These are phyloP conservation scores for Anaspis maculata DNA, from an alignment of 2,888 invertebrate species.

Conservation along the genomic window DNA sequence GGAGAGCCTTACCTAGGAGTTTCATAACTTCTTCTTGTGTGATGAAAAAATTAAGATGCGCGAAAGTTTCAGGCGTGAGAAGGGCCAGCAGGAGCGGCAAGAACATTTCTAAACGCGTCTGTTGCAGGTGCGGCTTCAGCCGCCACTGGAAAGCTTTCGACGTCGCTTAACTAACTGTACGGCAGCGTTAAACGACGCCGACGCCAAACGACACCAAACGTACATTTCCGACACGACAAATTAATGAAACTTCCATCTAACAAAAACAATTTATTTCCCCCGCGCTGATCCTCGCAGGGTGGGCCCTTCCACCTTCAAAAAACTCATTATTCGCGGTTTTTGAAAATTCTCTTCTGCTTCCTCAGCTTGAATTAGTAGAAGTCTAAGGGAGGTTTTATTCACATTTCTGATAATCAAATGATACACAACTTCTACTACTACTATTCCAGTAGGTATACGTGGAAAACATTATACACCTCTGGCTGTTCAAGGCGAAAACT, in stretches of 20 bases:
- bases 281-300: too few relatives aligned
- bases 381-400: too few relatives aligned
- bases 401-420: too few relatives aligned
- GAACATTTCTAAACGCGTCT: constrained; percentile 15
- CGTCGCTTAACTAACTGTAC: constrained; percentile 16
- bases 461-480: too few relatives aligned
- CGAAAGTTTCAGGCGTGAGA: constrained; percentile 43
- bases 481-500: too few relatives aligned
- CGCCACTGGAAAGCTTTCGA: constrained; percentile 29
- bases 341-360: too few relatives aligned
- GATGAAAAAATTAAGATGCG: constrained; percentile 73
- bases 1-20: constrained; percentile 58
- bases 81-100: constrained; percentile 22
- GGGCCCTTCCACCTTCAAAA: too few relatives aligned
- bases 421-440: too few relatives aligned
- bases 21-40: constrained; percentile 73
- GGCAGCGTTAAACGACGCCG: constrained; percentile 10
- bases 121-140: constrained; percentile 37
- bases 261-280: not conserved
- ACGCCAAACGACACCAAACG: constrained; percentile 12
- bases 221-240: constrained; percentile 9
- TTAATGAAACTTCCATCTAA: not conserved
- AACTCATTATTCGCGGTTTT: too few relatives aligned
- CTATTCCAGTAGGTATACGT: too few relatives aligned
- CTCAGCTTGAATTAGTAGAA: too few relatives aligned